Evolutionary conservation across 2,113 vertebrate genomes (phyloP), one percentile per base, ranked within the genome.

Genomic region (Taxidea taxus): DNA sequence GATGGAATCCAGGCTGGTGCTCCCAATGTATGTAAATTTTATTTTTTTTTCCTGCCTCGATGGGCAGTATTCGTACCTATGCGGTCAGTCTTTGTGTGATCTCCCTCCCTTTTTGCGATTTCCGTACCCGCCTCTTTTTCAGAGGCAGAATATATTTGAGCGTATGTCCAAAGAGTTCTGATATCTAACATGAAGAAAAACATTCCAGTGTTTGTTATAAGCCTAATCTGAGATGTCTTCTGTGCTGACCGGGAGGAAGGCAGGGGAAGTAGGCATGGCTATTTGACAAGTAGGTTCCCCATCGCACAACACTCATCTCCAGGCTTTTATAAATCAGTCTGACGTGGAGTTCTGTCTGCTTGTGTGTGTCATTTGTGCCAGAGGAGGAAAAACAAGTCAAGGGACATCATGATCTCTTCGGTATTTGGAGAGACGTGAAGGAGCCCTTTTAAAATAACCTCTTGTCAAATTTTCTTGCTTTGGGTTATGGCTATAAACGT

Each of bases 241-340:
- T 42, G 51, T 44, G 27, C 31, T 78, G 34, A n/a, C 66, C 23
- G 9, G 47, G 42, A 96, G 18, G 51, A 95, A 94, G 78, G 49
- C 42, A 11, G 60, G 0, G 0, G 51, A 66, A 95, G 77, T 37
- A 62, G 21, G 72, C 31, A 21, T 64, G 81, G 86, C 54, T 82
- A 5, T 56, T 75, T 93, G 89, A 93, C 92, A 94, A 94, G 90
- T 49, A 80, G 83, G 23, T 87, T 97, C 92, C 68, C 13, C 3
- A 51, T 72, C 7, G 34, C 21, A 25, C 44, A 56, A 39, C 87
- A 39, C 54, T 68, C 89, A 90, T 93, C 92, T 87, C 25, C 7
- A 44, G 91, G 95, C 47, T 96, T 97, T 97, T 88, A 87, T 78
- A 91, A 97, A 87, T 96, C 62, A 82, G 56, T n/a, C 42, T 74